Evolutionary conservation across 2,113 vertebrate species (phyloP), one percentile per base, ranked within the genome.

Genomic region (Psittacus erithacus): DNA sequence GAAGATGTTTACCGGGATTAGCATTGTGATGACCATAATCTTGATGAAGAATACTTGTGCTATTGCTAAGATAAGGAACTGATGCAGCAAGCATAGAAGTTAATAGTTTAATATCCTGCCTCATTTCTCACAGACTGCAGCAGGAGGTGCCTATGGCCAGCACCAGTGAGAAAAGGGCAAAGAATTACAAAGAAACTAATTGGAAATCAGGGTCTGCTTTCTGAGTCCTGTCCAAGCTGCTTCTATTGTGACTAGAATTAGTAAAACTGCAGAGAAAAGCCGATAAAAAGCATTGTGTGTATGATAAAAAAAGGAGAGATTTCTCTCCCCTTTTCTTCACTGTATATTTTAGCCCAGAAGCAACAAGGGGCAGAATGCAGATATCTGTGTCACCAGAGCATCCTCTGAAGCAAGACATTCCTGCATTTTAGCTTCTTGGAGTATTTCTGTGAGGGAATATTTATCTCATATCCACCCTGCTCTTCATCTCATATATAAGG

Each of bases 71-170:
- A 79, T 85, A 95, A 92, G 88, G 94, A 96, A 93, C 82, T 94
- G 93, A 93, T 94, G 92, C 71, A 63, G 68, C 1, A 17, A 74
- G 35, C 29, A 44, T 44, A 60, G 70, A 93, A 83, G 90, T 86
- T 88, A 88, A 86, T 86, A 23, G 82, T 86, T 96, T 94, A 90
- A 97, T 95, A 96, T 96, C 93, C 90, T 95, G 90, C 53, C 70
- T 78, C 65, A 19, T 81, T 86, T 97, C 68, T 77, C 85, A n/a
- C 65, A 29, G 82, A 55, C 43, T 75, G 82, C 85, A 74, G 78
- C 88, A 80, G 76, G 76, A 90, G 60, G 82, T 78, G 82, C 55
- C 43, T 3, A 5, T 78, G 64, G 55, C 47, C 86, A 49, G 55
- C 73, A 75, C 29, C 55, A 29, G 2, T 17, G 55, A 88, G 38